These are phyloP conservation scores for Microtus ochrogaster DNA, from an alignment of 2,113 vertebrate genomes.

Conservation along the genomic window DNA sequence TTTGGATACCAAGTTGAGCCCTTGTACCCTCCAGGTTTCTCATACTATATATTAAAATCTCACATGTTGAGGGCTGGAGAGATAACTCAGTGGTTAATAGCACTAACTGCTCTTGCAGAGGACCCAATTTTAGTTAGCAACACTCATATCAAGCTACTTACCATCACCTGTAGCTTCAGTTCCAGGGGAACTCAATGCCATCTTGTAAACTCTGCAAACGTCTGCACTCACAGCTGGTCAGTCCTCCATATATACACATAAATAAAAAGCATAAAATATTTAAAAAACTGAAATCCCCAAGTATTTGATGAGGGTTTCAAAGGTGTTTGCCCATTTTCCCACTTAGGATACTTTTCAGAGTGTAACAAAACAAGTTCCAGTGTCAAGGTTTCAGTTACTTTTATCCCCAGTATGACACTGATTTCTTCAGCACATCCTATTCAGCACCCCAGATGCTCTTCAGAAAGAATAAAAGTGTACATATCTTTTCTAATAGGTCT, in stretches of 20 bases:
- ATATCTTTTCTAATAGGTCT: conserved; percentile 17
- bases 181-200: not conserved
- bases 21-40: not conserved
- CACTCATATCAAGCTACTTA: not conserved
- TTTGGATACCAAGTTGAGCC: not conserved
- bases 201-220: not conserved
- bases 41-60: conserved; percentile 47
- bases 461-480: not conserved
- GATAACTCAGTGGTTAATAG: not conserved
- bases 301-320: not conserved
- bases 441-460: not conserved
- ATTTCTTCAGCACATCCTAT: not conserved
- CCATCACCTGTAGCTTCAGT: not conserved
- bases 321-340: conserved; percentile 3
- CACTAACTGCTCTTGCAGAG: not conserved
- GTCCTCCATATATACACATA: not conserved
- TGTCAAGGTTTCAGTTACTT: not conserved
- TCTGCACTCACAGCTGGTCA: not conserved
- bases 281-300: not conserved
- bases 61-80: not conserved
- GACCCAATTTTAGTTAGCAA: not conserved
- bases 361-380: not conserved
- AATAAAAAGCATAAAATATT: not conserved
- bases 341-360: conserved; percentile 38
- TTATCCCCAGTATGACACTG: not conserved